phyloP scores from a whole-genome alignment of 2,888 invertebrate species.

The Molanna angustata region DNA sequence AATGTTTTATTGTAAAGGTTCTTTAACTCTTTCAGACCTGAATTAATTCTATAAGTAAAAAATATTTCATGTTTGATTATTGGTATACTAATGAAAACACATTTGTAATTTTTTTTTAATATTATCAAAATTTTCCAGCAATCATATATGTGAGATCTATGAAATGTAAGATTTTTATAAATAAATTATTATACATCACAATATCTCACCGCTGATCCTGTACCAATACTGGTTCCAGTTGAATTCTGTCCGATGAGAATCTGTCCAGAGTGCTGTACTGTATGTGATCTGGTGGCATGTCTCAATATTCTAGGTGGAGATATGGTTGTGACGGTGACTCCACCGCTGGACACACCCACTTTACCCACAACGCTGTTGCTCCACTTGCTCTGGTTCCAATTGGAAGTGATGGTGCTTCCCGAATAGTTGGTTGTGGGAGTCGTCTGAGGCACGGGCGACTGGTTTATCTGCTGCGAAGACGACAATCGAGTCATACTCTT shows the following conservation, averaged over 20 bases:
- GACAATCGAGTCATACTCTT: constrained; percentile 81
- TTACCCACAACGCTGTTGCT: constrained; percentile 15
- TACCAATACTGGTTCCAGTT: constrained; percentile 21
- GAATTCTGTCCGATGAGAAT: constrained; percentile 29
- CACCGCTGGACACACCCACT: constrained; percentile 47
- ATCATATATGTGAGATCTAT: no score
- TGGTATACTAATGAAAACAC: no score
- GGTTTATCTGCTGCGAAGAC: constrained; percentile 74
- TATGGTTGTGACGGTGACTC: constrained; percentile 65
- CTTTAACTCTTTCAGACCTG: no score
- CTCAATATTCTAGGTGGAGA: constrained; percentile 45
- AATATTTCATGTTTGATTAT: no score
- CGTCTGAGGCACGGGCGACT: constrained; percentile 41
- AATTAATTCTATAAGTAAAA: no score
- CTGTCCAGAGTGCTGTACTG: constrained; percentile 28
- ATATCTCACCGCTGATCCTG: constrained; percentile 23
- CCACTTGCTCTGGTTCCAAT: constrained; percentile 33
- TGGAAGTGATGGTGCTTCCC: constrained; percentile 41
- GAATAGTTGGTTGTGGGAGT: constrained; percentile 34
- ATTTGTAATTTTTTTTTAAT: no score
- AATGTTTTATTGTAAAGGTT: no score
- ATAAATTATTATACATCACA: no score
- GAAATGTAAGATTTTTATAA: no score
- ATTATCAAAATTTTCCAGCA: no score
- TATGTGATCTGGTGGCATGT: constrained; percentile 26